Evolutionary conservation across 1,140 invertebrate genomes (phyloP), one percentile per base, ranked within the genome.

Genomic region (Scaptomyza montana): DNA sequence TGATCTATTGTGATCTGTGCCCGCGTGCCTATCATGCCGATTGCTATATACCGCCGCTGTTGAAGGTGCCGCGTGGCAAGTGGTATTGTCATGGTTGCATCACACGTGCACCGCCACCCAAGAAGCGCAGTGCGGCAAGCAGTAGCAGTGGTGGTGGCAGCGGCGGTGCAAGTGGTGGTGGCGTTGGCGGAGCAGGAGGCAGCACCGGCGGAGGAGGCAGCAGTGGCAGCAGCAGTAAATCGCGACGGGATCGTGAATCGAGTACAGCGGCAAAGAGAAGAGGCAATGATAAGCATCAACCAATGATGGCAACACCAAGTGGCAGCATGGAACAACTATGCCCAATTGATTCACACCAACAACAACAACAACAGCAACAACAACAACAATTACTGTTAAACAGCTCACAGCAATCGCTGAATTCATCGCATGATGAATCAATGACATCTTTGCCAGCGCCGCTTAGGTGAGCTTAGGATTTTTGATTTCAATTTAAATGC

Each of bases 1-100:
- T 97, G 76, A 94, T 97, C 39, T 93, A 95, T 12, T 99, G 98
- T 91, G 96, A 98, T 91, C 93, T 96, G 16, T 99, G 98, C 93
- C 96, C 96, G 3, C 95, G 97, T 59, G 96, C 96, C 66, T 98
- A 98, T 93, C 98, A 99, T 92, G 95, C 96, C 53, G 97, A 98
- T 89, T 99, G 98, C 92, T 95, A 98, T 75, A 96, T 96, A 92
- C 97, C 98, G 28, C 96, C 96, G 9, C 93, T 98, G 79, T 92
- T 94, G 76, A 98, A 98, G 94, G 96, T 96, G 92, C 96, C 96
- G 25, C 94, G 96, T 63, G 96, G 96, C 51, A 97, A 97, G 92
- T 97, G 96, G 96, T 96, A 97, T 90, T 97, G 96, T 92, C 94
- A 95, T 6, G 95, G 95, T 75, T 97, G 97, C 92, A 94, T 96